phyloP scores from a whole-genome alignment of 2,888 invertebrate species.

The Mimas tiliae region DNA sequence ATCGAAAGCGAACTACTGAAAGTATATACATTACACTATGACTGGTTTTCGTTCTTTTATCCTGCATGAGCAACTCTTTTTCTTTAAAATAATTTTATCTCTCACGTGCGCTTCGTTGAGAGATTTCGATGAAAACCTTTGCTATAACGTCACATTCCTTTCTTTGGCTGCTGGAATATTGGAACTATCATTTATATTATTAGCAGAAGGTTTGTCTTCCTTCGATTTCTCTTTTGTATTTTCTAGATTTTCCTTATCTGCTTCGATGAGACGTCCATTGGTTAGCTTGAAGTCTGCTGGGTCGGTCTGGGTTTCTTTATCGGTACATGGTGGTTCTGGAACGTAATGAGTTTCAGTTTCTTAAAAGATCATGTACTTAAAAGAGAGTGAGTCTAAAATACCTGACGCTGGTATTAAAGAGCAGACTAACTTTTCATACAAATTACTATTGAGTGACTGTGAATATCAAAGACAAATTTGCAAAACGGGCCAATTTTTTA shows the following conservation, averaged over 20 bases:
- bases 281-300: conserved; percentile 62
- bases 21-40: conserved; percentile 53
- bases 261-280: conserved; percentile 52
- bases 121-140: conserved; percentile 70
- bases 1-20: conserved; percentile 1
- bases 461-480: too few relatives aligned
- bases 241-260: conserved; percentile 35
- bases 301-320: conserved; percentile 76
- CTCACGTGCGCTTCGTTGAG: conserved; percentile 60
- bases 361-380: too few relatives aligned
- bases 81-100: conserved; percentile 60
- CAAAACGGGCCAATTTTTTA: too few relatives aligned
- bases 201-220: conserved; percentile 38
- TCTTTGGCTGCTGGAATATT: conserved; percentile 49
- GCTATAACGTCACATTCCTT: conserved; percentile 72
- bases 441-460: too few relatives aligned
- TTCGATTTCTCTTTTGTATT: conserved; percentile 40
- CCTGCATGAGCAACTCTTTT: conserved; percentile 77
- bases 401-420: too few relatives aligned
- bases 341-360: conserved; percentile 27
- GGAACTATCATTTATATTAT: conserved; percentile 15
- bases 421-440: too few relatives aligned
- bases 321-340: conserved; percentile 61
- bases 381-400: too few relatives aligned
- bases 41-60: conserved; percentile 72